Evolutionary conservation across 2,888 invertebrate genomes (phyloP).

Genomic region (Electrophaes corylata): DNA sequence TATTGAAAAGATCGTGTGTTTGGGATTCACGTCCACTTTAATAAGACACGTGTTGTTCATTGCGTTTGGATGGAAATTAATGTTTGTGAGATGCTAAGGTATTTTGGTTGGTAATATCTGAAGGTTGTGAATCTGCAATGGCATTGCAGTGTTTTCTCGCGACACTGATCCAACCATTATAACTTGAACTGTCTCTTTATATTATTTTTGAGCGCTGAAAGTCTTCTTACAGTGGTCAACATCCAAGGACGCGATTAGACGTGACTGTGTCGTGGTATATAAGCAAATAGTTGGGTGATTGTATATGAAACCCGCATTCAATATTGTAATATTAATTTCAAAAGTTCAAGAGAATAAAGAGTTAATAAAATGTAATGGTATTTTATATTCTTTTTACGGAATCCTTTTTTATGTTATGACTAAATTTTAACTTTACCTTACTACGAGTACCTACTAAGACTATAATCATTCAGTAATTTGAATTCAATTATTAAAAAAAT

Average conservation of each 20-base stretch:
- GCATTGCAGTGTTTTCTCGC: slow-evolving; percentile 36
- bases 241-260: slow-evolving; percentile 60
- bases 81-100: slow-evolving; percentile 32
- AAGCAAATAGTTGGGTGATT: slow-evolving; percentile 83
- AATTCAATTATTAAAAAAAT: too few species aligned
- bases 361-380: slow-evolving; percentile 73
- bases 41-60: slow-evolving; percentile 39
- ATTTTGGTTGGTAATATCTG: slow-evolving; percentile 34
- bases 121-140: slow-evolving; percentile 43
- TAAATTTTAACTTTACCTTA: background rate
- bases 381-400: slow-evolving; percentile 46
- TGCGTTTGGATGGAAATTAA: slow-evolving; percentile 37
- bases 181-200: slow-evolving; percentile 33
- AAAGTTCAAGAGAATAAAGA: slow-evolving; percentile 84
- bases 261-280: slow-evolving; percentile 82
- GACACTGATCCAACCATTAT: slow-evolving; percentile 34
- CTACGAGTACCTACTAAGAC: too few species aligned
- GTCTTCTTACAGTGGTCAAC: slow-evolving; percentile 55
- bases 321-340: slow-evolving; percentile 84
- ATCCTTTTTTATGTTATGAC: slow-evolving; percentile 4
- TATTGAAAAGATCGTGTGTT: slow-evolving; percentile 67
- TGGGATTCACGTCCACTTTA: slow-evolving; percentile 56
- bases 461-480: too few species aligned
- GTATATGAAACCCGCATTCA: slow-evolving; percentile 83
- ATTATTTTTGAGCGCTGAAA: slow-evolving; percentile 32